Conservation (phyloP, 2,888 invertebrate genomes). For the Drosophila histrio region DNA sequence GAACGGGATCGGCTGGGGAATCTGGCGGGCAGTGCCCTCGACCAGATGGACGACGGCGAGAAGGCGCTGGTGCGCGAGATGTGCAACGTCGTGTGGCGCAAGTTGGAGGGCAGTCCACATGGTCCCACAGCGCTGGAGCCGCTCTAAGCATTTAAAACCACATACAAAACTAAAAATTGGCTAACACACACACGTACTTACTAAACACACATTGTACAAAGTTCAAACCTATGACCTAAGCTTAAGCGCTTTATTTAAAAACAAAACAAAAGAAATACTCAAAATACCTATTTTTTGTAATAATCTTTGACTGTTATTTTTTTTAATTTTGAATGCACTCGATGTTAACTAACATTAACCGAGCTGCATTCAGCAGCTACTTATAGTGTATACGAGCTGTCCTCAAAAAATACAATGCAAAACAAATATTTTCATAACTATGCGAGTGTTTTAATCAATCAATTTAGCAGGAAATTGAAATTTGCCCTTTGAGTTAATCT, state of each 20-base stretch:
- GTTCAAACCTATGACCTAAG: slow-evolving; percentile 65
- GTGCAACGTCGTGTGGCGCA: slow-evolving; percentile 98
- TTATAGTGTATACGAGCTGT: slow-evolving; percentile 20
- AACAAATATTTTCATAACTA: slow-evolving; percentile 47
- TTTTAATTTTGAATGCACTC: slow-evolving; percentile 45
- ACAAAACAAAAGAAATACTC: slow-evolving; percentile 57
- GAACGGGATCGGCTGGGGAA: slow-evolving; percentile 88
- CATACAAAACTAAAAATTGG: slow-evolving; percentile 30
- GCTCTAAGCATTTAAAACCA: slow-evolving; percentile 63
- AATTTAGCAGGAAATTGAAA: not conserved
- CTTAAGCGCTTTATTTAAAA: slow-evolving; percentile 66
- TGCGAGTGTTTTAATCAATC: slow-evolving; percentile 1
- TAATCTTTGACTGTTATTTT: slow-evolving; percentile 70
- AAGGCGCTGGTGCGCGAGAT: slow-evolving; percentile 97
- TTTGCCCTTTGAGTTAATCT: not conserved
- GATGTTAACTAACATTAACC: slow-evolving; percentile 43
- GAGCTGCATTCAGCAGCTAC: slow-evolving; percentile 9
- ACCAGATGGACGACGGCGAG: slow-evolving; percentile 93
- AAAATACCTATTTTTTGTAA: slow-evolving; percentile 58
- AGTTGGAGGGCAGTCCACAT: slow-evolving; percentile 93
- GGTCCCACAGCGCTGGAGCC: slow-evolving; percentile 79
- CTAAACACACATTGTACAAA: slow-evolving; percentile 74
- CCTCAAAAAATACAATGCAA: slow-evolving; percentile 55
- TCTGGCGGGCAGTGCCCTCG: slow-evolving; percentile 77
- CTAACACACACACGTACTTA: slow-evolving; percentile 56